Base-by-base conservation (phyloP, 2,888 invertebrate genomes). In the Graphium colonna region DNA sequence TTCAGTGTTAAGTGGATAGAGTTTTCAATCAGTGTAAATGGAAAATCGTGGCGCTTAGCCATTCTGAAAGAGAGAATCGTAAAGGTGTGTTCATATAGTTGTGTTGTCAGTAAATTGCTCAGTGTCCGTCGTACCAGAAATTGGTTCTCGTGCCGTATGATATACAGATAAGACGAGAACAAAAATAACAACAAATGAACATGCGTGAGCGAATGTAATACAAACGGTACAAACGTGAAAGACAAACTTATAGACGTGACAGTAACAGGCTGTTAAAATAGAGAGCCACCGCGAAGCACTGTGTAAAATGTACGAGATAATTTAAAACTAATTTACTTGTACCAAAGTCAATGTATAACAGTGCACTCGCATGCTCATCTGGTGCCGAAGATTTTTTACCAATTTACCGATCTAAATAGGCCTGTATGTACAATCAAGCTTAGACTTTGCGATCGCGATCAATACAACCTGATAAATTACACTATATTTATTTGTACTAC, bases 281-380 rank as follows among this genome's bases (percentile, higher is more conserved):
- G 28, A 49, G 18, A 43, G 8, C 18, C 18, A 33, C 39, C 45
- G 39, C 39, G 40, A 41, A 54, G 36, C 44, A 15, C 43, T 44
- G 44, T 39, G 12, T 40, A 45, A 26, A 13, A 42, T n/a, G 21
- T 28, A 44, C 17, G 36, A 36, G 36, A 36, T 36, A 26, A 16
- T 39, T 31, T 1, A 17, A 31, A 40, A 44, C 42, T 7, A 42
- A 16, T 31, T 39, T 40, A 13, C 16, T 48, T 28, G 31, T 48
- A 28, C 16, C 28, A 48, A 42, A 41, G 12, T 49, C 28, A 41
- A 21, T 15, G 38, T 47, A 44, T 13, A 31, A 47, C 58, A 60
- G 73, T 82, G 80, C 80, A 76, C 78, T 69, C 79, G 77, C 86
- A 89, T 88, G 87, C 86, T 80, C 82, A 83, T 83, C 77, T 71